Conservation (phyloP, 2,113 vertebrate species). For the Meriones unguiculatus region DNA sequence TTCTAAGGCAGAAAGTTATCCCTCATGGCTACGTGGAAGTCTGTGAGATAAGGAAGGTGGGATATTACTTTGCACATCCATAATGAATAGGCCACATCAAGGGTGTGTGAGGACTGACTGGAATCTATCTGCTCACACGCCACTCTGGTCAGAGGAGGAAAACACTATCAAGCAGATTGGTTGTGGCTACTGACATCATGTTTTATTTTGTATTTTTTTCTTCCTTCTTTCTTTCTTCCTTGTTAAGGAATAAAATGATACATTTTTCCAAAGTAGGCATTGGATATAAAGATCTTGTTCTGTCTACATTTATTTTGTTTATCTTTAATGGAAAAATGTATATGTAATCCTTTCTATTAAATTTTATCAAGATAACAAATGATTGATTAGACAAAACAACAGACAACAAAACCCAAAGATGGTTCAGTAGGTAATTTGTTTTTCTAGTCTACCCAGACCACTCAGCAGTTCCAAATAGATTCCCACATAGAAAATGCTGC, state of each 20-base stretch:
- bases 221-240: conserved; percentile 3
- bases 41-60: conserved; percentile 67
- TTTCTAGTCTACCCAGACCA: conserved; percentile 52
- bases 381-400: conserved; percentile 22
- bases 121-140: conserved; percentile 75
- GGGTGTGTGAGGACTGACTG: conserved; percentile 78
- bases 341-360: conserved; percentile 75
- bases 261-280: conserved; percentile 17
- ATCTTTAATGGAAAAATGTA: conserved; percentile 81
- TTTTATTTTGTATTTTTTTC: conserved; percentile 20
- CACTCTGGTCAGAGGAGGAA: conserved; percentile 64
- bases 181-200: conserved; percentile 24
- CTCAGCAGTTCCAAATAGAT: conserved; percentile 59
- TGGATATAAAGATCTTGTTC: conserved; percentile 27
- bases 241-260: not conserved
- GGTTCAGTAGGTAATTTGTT: conserved; percentile 24
- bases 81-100: conserved; percentile 73
- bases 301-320: conserved; percentile 64
- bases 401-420: not conserved
- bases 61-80: conserved; percentile 79
- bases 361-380: conserved; percentile 68
- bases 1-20: conserved; percentile 75
- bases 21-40: conserved; percentile 46
- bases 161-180: conserved; percentile 41
- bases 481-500: conserved; percentile 52